Base-by-base conservation (phyloP, 30 jellyfish, hydroid and myxozoan species). In the Aurelia sp. region DNA sequence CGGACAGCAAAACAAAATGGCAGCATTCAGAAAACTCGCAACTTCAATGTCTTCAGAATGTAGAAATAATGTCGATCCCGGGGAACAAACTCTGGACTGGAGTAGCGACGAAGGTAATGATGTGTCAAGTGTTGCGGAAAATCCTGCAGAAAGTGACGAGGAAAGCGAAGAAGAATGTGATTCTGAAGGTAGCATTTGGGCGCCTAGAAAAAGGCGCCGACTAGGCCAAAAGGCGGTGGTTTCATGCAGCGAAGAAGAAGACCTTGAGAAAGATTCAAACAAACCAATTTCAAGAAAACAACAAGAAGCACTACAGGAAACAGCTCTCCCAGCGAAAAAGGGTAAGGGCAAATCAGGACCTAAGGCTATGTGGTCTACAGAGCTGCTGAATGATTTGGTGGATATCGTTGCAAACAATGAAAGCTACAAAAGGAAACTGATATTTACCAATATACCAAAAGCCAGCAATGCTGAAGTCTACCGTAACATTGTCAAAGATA, bases 391-490 rank as follows among this genome's bases (percentile, higher is more conserved):
- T 77, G 88, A 77, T 24, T 77, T 77, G 88, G 88, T 77, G 64
- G 77, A 77, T 33, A 41, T 77, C 60, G 67, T 77, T 77, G 88
- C 88, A 77, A 77, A 77, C 88, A 77, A 77, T 77, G 88, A 77
- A 76, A 77, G 78, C 88, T 57, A 77, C 88, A 61, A 77, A 77
- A 77, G 88, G 78, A 77, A 77, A 77, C 88, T 77, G 64, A 77
- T 77, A 77, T 62, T 77, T 77, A 77, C 78, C 77, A 77, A 74
- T n/a, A n/a, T n/a, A n/a, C n/a, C n/a, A n/a, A n/a, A n/a, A n/a
- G n/a, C n/a, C n/a, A n/a, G n/a, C n/a, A n/a, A n/a, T n/a, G n/a
- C n/a, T n/a, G n/a, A n/a, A n/a, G n/a, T n/a, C n/a, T n/a, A n/a
- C n/a, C n/a, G n/a, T n/a, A n/a, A n/a, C n/a, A n/a, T n/a, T n/a